phyloP scores from a whole-genome alignment of 2,113 vertebrate genomes.

The Coreoperca whiteheadi region DNA sequence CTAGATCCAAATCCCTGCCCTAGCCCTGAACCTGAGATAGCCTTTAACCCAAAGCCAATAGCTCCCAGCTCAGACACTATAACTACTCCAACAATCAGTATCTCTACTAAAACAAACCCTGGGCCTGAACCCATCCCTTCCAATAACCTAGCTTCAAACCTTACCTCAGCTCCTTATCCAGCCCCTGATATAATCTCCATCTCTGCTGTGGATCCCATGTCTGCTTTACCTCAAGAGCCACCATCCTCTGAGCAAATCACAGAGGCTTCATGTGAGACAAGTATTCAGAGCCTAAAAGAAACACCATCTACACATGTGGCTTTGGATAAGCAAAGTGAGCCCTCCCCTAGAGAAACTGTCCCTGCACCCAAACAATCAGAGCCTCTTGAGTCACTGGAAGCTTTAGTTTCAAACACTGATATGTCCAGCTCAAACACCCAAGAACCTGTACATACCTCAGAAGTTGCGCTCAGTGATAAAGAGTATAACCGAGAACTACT shows the following conservation, averaged over 20 bases:
- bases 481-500: slow-evolving; percentile 28
- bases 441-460: slow-evolving; percentile 49
- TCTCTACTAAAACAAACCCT: slow-evolving; percentile 16
- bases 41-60: slow-evolving; percentile 23
- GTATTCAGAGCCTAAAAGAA: slow-evolving; percentile 29
- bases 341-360: slow-evolving; percentile 23
- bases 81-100: not conserved
- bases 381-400: slow-evolving; percentile 30
- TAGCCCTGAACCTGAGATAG: slow-evolving; percentile 44
- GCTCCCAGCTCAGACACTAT: slow-evolving; percentile 26
- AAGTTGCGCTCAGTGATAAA: slow-evolving; percentile 52
- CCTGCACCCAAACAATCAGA: slow-evolving; percentile 43
- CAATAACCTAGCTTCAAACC: slow-evolving; percentile 25
- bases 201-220: slow-evolving; percentile 22
- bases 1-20: slow-evolving; percentile 35
- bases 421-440: slow-evolving; percentile 9
- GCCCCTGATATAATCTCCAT: slow-evolving; percentile 36
- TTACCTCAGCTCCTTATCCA: slow-evolving; percentile 37
- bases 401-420: slow-evolving; percentile 20
- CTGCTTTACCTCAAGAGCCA: slow-evolving; percentile 58
- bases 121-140: slow-evolving; percentile 27
- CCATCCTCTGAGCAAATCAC: slow-evolving; percentile 21
- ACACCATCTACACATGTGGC: not conserved
- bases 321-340: slow-evolving; percentile 39
- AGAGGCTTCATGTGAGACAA: slow-evolving; percentile 32